A percentile compares a stretch with the other conserved stretches of the same genome.
phyloP scores from a whole-genome alignment of 2,888 invertebrate genomes.

The Lymantria monacha region DNA sequence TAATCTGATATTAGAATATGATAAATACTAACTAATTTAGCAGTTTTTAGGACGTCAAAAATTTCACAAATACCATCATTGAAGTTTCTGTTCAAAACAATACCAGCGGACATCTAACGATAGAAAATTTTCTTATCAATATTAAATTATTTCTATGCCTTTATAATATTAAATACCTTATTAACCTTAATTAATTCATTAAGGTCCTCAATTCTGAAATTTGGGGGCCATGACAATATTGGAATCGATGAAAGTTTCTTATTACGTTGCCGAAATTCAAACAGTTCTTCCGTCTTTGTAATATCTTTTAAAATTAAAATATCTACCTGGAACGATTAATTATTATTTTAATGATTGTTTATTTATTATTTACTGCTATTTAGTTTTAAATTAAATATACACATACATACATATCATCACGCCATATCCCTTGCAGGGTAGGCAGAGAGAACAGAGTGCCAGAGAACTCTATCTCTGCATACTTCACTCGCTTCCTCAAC shows the following conservation, averaged over 20 bases:
- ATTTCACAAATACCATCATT: slow-evolving; percentile 14
- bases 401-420: no score
- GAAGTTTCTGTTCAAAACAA: slow-evolving; percentile 34
- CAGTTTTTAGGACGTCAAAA: slow-evolving; percentile 17
- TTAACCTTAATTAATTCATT: slow-evolving; percentile 46
- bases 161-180: slow-evolving; percentile 33
- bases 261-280: slow-evolving; percentile 32
- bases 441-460: no score
- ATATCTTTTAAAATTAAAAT: slow-evolving; percentile 45
- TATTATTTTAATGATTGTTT: no score
- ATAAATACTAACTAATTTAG: slow-evolving; percentile 23
- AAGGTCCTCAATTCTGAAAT: slow-evolving; percentile 33
- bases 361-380: no score
- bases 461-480: no score
- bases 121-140: slow-evolving; percentile 6
- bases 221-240: slow-evolving; percentile 37
- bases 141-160: slow-evolving; percentile 20
- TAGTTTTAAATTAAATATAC: background rate
- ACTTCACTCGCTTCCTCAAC: no score
- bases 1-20: no score
- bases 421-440: no score
- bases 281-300: slow-evolving; percentile 25
- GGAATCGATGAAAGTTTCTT: slow-evolving; percentile 32
- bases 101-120: slow-evolving; percentile 45
- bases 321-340: slow-evolving; percentile 34